Evolutionary conservation across 2,888 invertebrate species (phyloP), one percentile per base, ranked within the genome.

Genomic region (Apamea monoglypha): DNA sequence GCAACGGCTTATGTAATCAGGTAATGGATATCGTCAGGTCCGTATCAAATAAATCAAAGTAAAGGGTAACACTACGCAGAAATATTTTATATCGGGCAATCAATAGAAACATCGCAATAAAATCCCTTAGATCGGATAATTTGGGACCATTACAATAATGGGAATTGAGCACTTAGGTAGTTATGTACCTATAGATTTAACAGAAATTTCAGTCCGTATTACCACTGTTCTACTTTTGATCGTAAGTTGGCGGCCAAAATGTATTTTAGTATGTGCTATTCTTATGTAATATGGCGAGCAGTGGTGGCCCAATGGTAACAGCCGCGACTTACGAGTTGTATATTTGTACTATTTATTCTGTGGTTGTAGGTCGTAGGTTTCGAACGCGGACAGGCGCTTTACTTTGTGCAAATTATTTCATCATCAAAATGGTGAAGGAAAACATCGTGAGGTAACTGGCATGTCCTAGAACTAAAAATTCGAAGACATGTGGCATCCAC

Each of bases 1-100:
- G 82, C 76, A 83, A 78, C 77, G 83, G 88, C 85, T 89, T 88
- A 72, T 76, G 83, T 90, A 89, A 91, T 91, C 91, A 88, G 78
- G 86, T 89, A 88, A 91, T 90, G 88, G 85, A 80, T 80, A 76
- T 87, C 78, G 79, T 76, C 78, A 81, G 81, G 70, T 81, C 67
- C 59, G 66, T 78, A 82, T 78, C 81, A 87, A 88, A 89, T 84
- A 86, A 86, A 83, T 82, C 80, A 81, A 84, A 81, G 79, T 74
- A 88, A 88, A 86, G 78, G 72, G 81, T 83, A 78, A 82, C 67
- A 82, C 87, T 73, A 77, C 63, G 74, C 76, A 53, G 67, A 74
- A 78, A 86, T 86, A 86, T 87, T 84, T 86, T 71, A 77, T 77
- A 68, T 77, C 73, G 64, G 67, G 56, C 67, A 87, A 88, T 82